Percentiles rank a stretch among this genome's conserved stretches.
Evolutionary conservation across 2,888 invertebrate species (phyloP).

Genomic region (Andrena hattorfiana): DNA sequence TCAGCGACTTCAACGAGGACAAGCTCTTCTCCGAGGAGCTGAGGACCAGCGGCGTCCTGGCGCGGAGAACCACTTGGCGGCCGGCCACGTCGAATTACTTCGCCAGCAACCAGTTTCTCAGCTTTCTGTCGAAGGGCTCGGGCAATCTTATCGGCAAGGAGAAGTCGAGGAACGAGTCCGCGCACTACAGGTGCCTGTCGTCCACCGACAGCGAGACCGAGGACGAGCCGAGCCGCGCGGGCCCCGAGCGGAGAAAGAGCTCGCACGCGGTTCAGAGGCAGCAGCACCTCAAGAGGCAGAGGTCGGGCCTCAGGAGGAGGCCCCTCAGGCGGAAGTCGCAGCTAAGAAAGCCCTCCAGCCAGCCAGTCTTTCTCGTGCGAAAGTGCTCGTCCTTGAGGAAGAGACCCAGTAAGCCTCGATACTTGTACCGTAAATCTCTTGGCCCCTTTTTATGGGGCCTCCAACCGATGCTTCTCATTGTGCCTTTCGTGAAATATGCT

Average conservation of each 20-base stretch:
- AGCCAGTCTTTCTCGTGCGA: constrained; percentile 83
- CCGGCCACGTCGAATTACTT: constrained; percentile 77
- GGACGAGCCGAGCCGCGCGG: constrained; percentile 42
- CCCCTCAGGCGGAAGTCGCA: constrained; percentile 82
- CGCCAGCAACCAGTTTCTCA: constrained; percentile 81
- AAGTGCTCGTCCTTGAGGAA: constrained; percentile 82
- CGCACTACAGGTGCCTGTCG: constrained; percentile 74
- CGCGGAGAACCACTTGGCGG: constrained; percentile 72
- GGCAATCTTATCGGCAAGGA: constrained; percentile 48
- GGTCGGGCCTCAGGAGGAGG: constrained; percentile 76
- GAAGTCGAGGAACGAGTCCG: constrained; percentile 43
- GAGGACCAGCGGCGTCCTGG: constrained; percentile 73
- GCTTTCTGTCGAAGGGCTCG: constrained; percentile 76
- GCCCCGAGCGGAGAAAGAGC: constrained; percentile 49
- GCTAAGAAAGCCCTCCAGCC: constrained; percentile 77
- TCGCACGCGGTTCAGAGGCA: constrained; percentile 56
- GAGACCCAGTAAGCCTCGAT: constrained; percentile 80
- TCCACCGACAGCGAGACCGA: constrained; percentile 80
- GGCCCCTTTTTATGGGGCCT: too few species aligned
- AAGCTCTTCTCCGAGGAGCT: constrained; percentile 81
- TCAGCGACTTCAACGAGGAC: constrained; percentile 84
- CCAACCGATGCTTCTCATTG: too few species aligned
- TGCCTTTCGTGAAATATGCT: too few species aligned
- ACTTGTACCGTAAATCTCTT: neutral
- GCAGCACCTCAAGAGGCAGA: constrained; percentile 65